Evolutionary conservation across 2,888 invertebrate genomes (phyloP).

Genomic region (Lepetodrilus schrolli): DNA sequence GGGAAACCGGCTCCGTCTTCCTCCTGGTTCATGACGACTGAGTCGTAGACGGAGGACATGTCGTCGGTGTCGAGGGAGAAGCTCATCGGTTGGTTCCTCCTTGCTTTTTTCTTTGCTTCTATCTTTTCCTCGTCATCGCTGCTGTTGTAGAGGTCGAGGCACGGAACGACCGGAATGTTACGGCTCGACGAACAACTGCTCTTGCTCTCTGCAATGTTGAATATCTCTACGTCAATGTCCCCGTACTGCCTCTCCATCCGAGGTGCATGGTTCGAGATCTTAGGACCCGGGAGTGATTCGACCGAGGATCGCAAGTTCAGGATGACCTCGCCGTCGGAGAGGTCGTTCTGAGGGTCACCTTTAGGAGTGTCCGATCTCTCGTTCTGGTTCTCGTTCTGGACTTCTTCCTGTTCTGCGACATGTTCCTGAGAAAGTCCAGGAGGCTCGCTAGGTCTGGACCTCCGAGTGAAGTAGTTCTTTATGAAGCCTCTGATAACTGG

Average conservation of each 20-base stretch:
- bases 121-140: conserved; percentile 58
- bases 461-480: conserved; percentile 54
- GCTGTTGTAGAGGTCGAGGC: conserved; percentile 53
- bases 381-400: background rate
- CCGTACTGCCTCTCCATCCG: background rate
- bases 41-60: conserved; percentile 1
- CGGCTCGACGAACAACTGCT: conserved; percentile 49
- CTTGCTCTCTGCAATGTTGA: conserved; percentile 57
- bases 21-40: background rate
- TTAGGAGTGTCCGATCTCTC: background rate
- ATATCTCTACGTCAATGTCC: conserved; percentile 64
- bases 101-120: conserved; percentile 7
- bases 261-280: background rate
- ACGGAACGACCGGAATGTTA: conserved; percentile 49
- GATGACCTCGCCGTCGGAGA: background rate
- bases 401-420: background rate
- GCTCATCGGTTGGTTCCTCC: background rate
- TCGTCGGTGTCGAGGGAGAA: conserved; percentile 30
- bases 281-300: background rate
- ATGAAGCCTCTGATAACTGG: conserved; percentile 61
- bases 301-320: background rate
- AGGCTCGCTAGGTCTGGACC: conserved; percentile 24
- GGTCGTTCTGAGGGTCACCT: conserved; percentile 4
- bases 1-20: background rate
- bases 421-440: no score